Base-by-base conservation (phyloP, 1,140 invertebrate genomes). In the Bradysia coprophila region DNA sequence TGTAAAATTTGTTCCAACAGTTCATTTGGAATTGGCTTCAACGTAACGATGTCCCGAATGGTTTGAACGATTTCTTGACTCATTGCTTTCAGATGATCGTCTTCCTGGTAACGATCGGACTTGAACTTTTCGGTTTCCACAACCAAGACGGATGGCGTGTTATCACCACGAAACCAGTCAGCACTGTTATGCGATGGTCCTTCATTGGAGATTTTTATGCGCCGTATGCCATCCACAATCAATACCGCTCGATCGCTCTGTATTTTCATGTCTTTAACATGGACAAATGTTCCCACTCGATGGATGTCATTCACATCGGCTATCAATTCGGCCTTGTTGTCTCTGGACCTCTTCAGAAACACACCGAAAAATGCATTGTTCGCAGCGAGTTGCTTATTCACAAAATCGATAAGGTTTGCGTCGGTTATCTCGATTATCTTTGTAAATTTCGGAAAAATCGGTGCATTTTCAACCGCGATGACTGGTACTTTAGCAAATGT, bases 311-410 rank as follows among this genome's bases (percentile, higher is more conserved):
- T 71, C 22, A 98, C 52, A 49, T 69, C 81, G 34, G 78, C 69
- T 8, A 97, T 81, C 28, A 94, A 68, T 59, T 97, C 91, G n/a
- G 73, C 68, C 49, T 90, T 82, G 61, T 89, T 85, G 51, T 84
- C 85, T 56, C 90, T 84, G 59, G 81, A 76, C 59, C 83, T 93
- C 54, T 95, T 95, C 48, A 99, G 67, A 61, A 99, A 99, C 13
- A 99, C 81, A 23, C 95, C 96, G 48, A 91, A 83, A 61, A 98
- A 99, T 1, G 95, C 95, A 56, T 96, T 90, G 61, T 93, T 94
- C 6, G 98, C 57, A 60, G 84, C 84, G 0, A 98, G 86, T 69
- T 98, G 98, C 49, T 90, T 73, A 64, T 89, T 71, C 43, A 99
- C 75, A 20, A 98, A 57, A 56, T 93, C 81, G 52, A 96, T 89